A percentile compares a stretch with the other conserved stretches of the same genome.
Evolutionary conservation across 2,113 vertebrate genomes (phyloP).

Genomic region (Sminthopsis crassicaudata): DNA sequence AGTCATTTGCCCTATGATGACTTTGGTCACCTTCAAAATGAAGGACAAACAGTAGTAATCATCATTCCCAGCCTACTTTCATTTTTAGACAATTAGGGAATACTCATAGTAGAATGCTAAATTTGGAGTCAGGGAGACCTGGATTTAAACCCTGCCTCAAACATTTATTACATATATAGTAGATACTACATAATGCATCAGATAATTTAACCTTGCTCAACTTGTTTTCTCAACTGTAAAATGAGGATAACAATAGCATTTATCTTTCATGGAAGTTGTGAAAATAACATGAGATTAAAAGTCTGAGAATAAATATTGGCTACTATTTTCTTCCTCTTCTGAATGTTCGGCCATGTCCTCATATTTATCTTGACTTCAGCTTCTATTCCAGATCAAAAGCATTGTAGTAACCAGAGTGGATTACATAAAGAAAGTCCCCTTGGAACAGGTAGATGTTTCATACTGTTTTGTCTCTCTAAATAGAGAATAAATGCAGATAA

Average conservation of each 20-base stretch:
- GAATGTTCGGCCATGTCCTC: neutral
- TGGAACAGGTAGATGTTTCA: neutral
- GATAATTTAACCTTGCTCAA: conserved; percentile 14
- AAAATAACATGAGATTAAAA: neutral
- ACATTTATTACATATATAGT: neutral
- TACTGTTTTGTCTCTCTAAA: neutral
- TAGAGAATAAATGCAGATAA: neutral
- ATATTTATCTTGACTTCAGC: neutral
- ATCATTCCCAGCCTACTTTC: neutral
- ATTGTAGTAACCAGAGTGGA: neutral
- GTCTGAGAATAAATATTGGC: neutral
- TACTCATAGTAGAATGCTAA: neutral
- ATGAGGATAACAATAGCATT: neutral
- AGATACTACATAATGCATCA: neutral
- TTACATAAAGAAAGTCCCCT: neutral
- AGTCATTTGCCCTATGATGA: neutral
- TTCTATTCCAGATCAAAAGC: neutral
- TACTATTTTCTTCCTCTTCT: neutral
- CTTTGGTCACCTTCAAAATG: neutral
- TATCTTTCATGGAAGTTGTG: neutral
- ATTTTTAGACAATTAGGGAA: neutral
- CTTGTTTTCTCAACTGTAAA: neutral
- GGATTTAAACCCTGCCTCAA: conserved; percentile 14
- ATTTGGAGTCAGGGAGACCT: neutral
- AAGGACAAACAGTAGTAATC: neutral